These are phyloP conservation scores for Incurvaria masculella DNA, from an alignment of 2,888 invertebrate genomes.

Conservation along the genomic window DNA sequence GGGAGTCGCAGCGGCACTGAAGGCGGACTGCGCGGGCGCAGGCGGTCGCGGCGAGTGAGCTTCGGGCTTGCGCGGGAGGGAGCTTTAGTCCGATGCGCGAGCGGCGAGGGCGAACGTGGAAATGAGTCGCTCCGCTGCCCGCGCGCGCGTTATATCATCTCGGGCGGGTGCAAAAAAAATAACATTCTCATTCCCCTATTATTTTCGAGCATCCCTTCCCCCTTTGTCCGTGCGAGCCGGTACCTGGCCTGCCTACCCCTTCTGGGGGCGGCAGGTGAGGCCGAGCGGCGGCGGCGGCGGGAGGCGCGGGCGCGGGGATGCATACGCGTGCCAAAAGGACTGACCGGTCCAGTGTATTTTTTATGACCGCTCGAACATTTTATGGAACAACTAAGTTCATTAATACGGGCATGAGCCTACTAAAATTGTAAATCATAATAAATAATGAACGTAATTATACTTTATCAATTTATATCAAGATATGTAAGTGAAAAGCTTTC, in stretches of 20 bases:
- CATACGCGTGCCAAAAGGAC: slow-evolving; percentile 38
- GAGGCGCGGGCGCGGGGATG: slow-evolving; percentile 24
- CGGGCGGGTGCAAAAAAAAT: slow-evolving; percentile 58
- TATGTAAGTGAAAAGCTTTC: no score
- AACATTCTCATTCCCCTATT: slow-evolving; percentile 57
- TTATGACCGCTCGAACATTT: no score
- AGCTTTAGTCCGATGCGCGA: slow-evolving; percentile 27
- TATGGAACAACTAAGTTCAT: no score
- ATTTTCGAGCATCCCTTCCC: slow-evolving; percentile 55
- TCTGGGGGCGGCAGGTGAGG: slow-evolving; percentile 12
- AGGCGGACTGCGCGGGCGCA: slow-evolving; percentile 21
- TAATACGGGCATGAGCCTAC: no score
- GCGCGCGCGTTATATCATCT: slow-evolving; percentile 56
- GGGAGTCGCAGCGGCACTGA: slow-evolving; percentile 38
- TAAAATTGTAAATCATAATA: no score
- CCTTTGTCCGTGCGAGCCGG: slow-evolving; percentile 49
- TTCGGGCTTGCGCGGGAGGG: slow-evolving; percentile 22
- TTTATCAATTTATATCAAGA: no score
- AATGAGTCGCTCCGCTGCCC: slow-evolving; percentile 49
- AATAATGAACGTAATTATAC: no score
- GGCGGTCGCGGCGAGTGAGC: slow-evolving; percentile 15
- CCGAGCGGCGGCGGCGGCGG: slow-evolving; percentile 24
- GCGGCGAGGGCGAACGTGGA: slow-evolving; percentile 43
- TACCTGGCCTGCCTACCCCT: slow-evolving; percentile 36
- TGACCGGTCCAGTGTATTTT: background rate